Evolutionary conservation across 2,113 vertebrate species (phyloP), one percentile per base, ranked within the genome.

Genomic region (Cygnus buccinator): DNA sequence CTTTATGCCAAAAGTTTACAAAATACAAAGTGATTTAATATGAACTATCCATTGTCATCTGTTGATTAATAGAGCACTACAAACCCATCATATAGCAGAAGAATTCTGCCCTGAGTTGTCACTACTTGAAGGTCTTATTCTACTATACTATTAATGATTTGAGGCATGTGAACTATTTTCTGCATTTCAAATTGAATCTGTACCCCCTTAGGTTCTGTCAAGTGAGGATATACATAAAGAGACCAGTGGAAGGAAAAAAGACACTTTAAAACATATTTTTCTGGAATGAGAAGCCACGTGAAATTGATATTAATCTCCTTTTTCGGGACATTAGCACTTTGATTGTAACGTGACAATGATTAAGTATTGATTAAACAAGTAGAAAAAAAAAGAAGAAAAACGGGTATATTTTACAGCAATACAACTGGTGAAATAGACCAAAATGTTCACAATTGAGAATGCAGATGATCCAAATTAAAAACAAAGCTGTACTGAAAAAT

Each of bases 61-160:
- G 66, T 94, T 97, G 97, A 97, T 97, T 96, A 98, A 97, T 93
- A 79, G 93, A 97, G 84, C 86, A 57, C 73, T 89, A 66, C 87
- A 94, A 57, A 85, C 39, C 92, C 95, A 94, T 96, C 97, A 94
- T 43, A 79, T 62, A 91, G 89, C 88, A 96, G 90, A 94, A 94
- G 57, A 97, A 96, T 96, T 96, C 82, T 96, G 84, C 91, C 88
- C 90, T 26, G 28, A 96, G 77, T 97, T 98, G 97, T 97, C 97
- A 97, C 70, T 94, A 66, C 96, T 63, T 97, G 96, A 98, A 98
- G 98, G 97, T 97, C 97, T 97, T 97, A 97, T 77, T 97, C 95
- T 94, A 95, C 95, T 66, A 55, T 20, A 44, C 86, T 96, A 95
- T 96, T 98, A 97, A 98, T 97, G 96, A 97, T 94, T 94, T 78